Base-by-base conservation (phyloP, 2,797 vertebrate species). In the Huso huso region DNA sequence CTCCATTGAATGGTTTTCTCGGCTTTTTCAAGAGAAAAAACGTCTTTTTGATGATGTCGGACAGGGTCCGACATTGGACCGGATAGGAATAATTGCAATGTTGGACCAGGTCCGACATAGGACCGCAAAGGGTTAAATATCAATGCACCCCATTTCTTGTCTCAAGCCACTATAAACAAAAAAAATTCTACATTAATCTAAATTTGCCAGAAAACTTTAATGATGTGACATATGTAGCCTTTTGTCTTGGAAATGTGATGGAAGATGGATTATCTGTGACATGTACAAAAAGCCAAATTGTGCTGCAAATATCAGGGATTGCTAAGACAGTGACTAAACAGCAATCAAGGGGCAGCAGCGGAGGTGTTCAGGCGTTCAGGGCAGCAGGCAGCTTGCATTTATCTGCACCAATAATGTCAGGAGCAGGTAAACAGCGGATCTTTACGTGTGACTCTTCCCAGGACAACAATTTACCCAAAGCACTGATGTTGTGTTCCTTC, bases 291-390 rank as follows among this genome's bases (percentile, higher is more conserved):
- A 70, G 68, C 9, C 66, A 75, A 82, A 76, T 63, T 62, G 71
- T 78, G 77, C 6, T 62, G 75, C 78, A 87, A 85, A 84, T 82
- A 83, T 7, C 66, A 62, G 65, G 70, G 84, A 87, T 81, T 86
- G 81, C 78, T 74, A 74, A 76, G 73, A 76, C 75, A 37, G 37
- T 70, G 74, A 77, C 77, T 82, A 77, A 83, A 80, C 23, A 76
- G 74, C 80, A 90, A 90, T 90, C 88, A 84, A 69, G 73, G 37
- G 71, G 75, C 67, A 1, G 68, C 72, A 81, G 73, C 55, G 65
- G 70, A 68, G 61, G 68, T 74, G 60, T 51, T 76, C 76, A 73
- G 75, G 72, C 62, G 77, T 63, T 77, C 52, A 72, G 49, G 67
- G 73, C 8, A 76, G 75, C 15, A 49, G 71, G 79, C 69, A 85